Evolutionary conservation across 2,888 invertebrate genomes (phyloP), one percentile per base, ranked within the genome.

Genomic region (Pantelozetes paolii): DNA sequence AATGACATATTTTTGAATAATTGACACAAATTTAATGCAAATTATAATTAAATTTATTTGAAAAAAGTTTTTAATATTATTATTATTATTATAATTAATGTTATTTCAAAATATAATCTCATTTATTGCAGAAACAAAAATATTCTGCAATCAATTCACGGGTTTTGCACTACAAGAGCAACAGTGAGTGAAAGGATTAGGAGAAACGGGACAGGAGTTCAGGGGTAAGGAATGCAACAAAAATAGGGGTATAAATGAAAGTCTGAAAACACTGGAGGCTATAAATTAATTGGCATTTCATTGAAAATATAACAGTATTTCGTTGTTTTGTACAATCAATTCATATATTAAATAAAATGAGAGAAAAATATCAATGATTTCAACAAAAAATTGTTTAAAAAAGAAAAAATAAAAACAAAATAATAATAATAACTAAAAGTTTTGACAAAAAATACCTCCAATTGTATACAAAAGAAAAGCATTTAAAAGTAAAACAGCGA

Each of bases 221-320:
- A 36, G n/a, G 20, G 15, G 54, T 1, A 26, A 54, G 54, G 54
- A 26, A 9, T 1, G 54, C 26, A 26, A 8, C 20, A 50, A 15
- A 20, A 54, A 26, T 3, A 26, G 54, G 9, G n/a, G 23, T 54
- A 18, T n/a, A n/a, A n/a, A n/a, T n/a, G n/a, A n/a, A n/a, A n/a
- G n/a, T n/a, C n/a, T n/a, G n/a, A 54, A 62, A 26, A 62, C 62
- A 62, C 36, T 62, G 36, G 62, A 62, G 62, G 62, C 62, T 62
- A 36, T 36, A 36, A 36, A 62, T 54, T 54, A 23, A 54, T 54
- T 36, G 62, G 36, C 23, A 23, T 28, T 59, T 28, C 18, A 9
- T 62, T 30, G 13, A 32, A 18, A 26, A 42, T 42, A 13, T 30
- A 23, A 36, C 36, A 36, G 26, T 62, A 62, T 62, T 62, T 62